Evolutionary conservation across 2,113 vertebrate species (phyloP).

Genomic region (Anoura caudifer): DNA sequence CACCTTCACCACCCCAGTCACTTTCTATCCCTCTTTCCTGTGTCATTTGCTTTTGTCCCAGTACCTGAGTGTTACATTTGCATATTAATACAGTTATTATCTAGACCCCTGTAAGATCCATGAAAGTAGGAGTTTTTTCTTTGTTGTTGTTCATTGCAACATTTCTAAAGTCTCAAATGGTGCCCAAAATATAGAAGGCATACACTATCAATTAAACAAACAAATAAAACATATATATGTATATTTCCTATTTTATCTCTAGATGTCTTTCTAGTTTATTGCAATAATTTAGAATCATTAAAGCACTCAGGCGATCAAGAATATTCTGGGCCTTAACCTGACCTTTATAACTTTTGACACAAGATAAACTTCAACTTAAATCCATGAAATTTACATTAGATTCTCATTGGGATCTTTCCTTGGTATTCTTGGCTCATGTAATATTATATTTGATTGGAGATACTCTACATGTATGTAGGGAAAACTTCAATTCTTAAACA

Average conservation of each 20-base stretch:
- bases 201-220: neutral
- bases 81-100: neutral
- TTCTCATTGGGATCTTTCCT: neutral
- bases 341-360: neutral
- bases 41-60: neutral
- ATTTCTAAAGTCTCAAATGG: neutral
- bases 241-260: neutral
- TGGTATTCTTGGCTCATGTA: neutral
- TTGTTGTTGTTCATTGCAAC: neutral
- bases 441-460: neutral
- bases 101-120: neutral
- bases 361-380: neutral
- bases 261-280: neutral
- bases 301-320: neutral
- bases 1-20: fast-evolving
- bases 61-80: neutral
- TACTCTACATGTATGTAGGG: neutral
- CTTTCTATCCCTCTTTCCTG: neutral
- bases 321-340: neutral
- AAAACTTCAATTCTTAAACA: neutral
- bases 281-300: neutral
- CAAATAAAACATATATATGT: neutral
- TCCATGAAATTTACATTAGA: neutral
- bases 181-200: neutral
- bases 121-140: neutral